Conservation (phyloP, 2,113 vertebrate genomes). For the Corythaeola cristata region DNA sequence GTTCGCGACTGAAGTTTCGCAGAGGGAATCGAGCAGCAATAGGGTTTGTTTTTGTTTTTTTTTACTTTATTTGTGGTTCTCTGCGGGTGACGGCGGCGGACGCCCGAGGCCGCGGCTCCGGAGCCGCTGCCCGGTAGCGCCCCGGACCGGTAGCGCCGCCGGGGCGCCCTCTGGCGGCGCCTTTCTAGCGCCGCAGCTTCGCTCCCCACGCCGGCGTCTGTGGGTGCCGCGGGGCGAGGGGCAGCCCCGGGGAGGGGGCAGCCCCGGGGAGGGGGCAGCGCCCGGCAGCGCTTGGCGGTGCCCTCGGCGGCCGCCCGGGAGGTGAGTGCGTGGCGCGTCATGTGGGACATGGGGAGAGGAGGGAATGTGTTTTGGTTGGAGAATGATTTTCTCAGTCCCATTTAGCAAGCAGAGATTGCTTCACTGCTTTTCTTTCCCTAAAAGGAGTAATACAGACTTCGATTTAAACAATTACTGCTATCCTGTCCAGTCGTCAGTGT, state of each 20-base stretch:
- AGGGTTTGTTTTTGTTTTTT: too few relatives aligned
- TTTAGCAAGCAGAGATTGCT: not conserved
- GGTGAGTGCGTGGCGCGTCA: not conserved
- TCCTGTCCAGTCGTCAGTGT: too few relatives aligned
- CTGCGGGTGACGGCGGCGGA: not conserved
- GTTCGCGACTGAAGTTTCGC: fast-evolving
- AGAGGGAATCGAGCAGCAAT: not conserved
- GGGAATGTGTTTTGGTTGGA: fast-evolving
- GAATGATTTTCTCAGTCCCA: fast-evolving
- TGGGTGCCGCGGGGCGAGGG: not conserved
- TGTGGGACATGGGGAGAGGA: fast-evolving
- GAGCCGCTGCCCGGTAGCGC: too few relatives aligned
- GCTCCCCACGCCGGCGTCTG: not conserved
- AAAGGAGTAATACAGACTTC: fast-evolving
- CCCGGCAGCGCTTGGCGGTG: not conserved
- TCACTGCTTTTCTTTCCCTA: not conserved
- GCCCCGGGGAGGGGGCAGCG: not conserved
- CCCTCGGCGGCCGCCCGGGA: not conserved
- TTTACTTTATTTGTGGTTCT: fast-evolving
- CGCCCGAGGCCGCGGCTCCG: too few relatives aligned
- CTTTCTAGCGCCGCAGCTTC: not conserved
- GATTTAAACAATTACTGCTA: fast-evolving
- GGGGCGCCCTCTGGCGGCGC: not conserved
- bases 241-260: too few relatives aligned
- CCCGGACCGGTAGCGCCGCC: too few relatives aligned